Evolutionary conservation across 2,113 vertebrate genomes (phyloP), one percentile per base, ranked within the genome.

Genomic region (Ptilonorhynchus violaceus): DNA sequence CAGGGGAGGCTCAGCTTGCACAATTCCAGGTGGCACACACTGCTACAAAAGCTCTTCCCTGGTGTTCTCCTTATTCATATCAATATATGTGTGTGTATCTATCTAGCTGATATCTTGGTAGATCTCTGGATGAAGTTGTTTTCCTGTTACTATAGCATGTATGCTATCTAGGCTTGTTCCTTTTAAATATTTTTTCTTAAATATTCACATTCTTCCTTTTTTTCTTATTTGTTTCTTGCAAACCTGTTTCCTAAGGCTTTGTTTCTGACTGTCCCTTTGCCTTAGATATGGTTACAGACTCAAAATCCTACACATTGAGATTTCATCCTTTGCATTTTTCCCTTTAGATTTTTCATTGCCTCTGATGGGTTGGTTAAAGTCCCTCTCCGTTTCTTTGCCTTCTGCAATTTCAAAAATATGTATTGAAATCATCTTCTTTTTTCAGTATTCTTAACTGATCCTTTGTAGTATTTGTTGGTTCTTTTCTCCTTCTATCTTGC

Each of bases 1-100:
- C 0, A 0, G 23, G 23, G 17, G 25, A 63, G 35, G 30, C 23
- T 68, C 80, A 73, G 58, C 15, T 27, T 41, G 37, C 16, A 12
- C 5, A 0, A 1, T 16, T 42, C 27, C 0, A 5, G 30, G 33
- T 67, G 33, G 27, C 33, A 79, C 37, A 31, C 0, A 0, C 62
- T 79, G 66, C 89, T 73, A 22, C 13, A 17, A 52, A 41, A 81
- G 22, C 20, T 37, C 28, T 70, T 70, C 47, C 24, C 37, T 46
- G 12, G 8, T 35, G 6, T 24, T 77, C 31, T 76, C 9, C 35
- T 87, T 25, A 11, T 15, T 33, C 18, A 5, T 41, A 18, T 15
- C 41, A 56, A 81, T 59, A 14, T 14, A 1, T 35, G 8, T 41
- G 8, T 25, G 23, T 39, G 19, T 50, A 22, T 27, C 31, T 41